Evolutionary conservation across 2,113 vertebrate species (phyloP).

Genomic region (Hucho hucho): DNA sequence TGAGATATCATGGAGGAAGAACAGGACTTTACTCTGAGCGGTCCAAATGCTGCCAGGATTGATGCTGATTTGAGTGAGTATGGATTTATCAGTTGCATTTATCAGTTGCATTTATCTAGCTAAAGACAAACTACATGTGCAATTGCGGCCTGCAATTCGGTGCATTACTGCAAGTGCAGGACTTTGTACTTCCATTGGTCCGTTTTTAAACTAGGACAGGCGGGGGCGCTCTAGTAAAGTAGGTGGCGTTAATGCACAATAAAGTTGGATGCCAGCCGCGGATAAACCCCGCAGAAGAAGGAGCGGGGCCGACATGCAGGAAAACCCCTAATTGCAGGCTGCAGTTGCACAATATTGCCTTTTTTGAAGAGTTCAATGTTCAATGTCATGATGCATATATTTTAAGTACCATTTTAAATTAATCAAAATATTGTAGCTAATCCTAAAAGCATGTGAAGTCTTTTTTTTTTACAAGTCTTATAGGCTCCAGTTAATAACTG

Average conservation of each 20-base stretch:
- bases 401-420: not conserved
- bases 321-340: no score
- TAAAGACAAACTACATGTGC: not conserved
- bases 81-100: not conserved
- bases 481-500: no score
- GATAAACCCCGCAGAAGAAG: no score
- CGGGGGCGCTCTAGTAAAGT: no score
- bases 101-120: not conserved
- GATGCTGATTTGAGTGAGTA: slow-evolving; percentile 73
- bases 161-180: no score
- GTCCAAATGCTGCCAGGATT: slow-evolving; percentile 41
- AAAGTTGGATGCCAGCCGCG: no score
- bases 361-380: not conserved
- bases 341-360: not conserved
- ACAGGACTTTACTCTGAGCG: slow-evolving; percentile 52
- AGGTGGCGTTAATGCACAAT: no score
- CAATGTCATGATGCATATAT: not conserved
- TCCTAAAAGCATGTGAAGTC: not conserved
- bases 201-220: no score
- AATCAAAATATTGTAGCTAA: not conserved
- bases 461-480: no score
- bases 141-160: no score
- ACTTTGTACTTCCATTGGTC: no score
- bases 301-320: no score
- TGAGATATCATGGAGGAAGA: slow-evolving; percentile 58